Evolutionary conservation across 2,113 vertebrate genomes (phyloP), one percentile per base, ranked within the genome.

Genomic region (Siniperca knerii): DNA sequence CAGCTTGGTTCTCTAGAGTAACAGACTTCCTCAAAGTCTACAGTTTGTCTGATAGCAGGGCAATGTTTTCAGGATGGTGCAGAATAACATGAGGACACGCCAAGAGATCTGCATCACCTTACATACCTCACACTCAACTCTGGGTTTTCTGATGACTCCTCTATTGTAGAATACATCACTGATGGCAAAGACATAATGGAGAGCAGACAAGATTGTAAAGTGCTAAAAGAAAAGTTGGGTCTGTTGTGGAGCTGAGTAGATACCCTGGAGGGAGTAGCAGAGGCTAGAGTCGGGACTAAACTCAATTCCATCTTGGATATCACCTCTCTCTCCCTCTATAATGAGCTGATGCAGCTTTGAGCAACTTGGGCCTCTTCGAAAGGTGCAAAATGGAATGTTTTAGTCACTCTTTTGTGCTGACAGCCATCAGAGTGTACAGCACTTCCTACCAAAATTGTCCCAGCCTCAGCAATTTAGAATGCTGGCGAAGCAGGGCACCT

Each of bases 341-440:
- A 90, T 85, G 87, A 91, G 84, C 71, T 75, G 55, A 79, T 87
- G 75, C 86, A 23, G 58, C 81, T 90, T 88, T 86, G 61, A 89
- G 77, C 55, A 79, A 76, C 74, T 85, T 52, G 7, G 77, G 79
- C 55, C 67, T 81, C 61, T 73, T 46, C 1, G 8, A 60, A 84
- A 90, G 69, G 81, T 87, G 81, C 62, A 85, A 88, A 90, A 85
- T 61, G 11, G 80, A 86, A 73, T 71, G 67, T 89, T 88, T 91
- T 81, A 84, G 73, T 75, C 70, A 48, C 50, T 79, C 61, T 58
- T 82, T 83, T 85, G 46, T 85, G 81, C 81, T 85, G 78, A 72
- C 81, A 81, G 79, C 74, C 77, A 68, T 80, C 70, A 50, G 46
- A 60, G 46, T 60, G 74, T 61, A 75, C 64, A 21, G 50, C 20